A percentile compares a stretch with the other conserved stretches of the same genome.
Conservation (phyloP, 2,113 vertebrate genomes). For the Protobothrops flavoviridis region DNA sequence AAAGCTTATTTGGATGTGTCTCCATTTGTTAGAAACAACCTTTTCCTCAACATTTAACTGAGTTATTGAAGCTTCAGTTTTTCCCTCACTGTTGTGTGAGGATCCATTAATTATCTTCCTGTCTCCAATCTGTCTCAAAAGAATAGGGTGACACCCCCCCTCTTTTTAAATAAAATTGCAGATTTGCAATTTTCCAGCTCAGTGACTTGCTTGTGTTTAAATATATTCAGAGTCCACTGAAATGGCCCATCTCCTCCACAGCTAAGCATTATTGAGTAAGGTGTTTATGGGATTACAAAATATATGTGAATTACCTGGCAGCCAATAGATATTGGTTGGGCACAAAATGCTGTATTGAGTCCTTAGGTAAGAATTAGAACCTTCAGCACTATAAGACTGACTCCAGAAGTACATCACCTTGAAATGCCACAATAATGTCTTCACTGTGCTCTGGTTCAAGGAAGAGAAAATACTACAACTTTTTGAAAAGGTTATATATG, state of each 20-base stretch:
- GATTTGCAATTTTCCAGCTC: constrained; percentile 68
- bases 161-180: constrained; percentile 60
- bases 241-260: constrained; percentile 10
- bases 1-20: constrained; percentile 15
- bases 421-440: not conserved
- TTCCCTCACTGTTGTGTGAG: constrained; percentile 20
- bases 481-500: not conserved
- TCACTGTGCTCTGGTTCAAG: not conserved
- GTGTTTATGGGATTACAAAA: not conserved
- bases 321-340: not conserved
- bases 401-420: no score
- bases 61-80: constrained; percentile 48
- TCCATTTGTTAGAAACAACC: constrained; percentile 22
- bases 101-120: constrained; percentile 55
- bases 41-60: not conserved
- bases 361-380: not conserved
- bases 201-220: constrained; percentile 60
- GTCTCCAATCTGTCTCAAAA: constrained; percentile 50
- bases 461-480: not conserved
- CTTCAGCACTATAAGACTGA: not conserved
- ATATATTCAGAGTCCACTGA: constrained; percentile 50
- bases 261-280: constrained; percentile 17
- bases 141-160: constrained; percentile 49
- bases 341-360: not conserved
- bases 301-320: not conserved